phyloP scores from a whole-genome alignment of 2,797 vertebrate genomes.

The Rhyacichthys aspro region DNA sequence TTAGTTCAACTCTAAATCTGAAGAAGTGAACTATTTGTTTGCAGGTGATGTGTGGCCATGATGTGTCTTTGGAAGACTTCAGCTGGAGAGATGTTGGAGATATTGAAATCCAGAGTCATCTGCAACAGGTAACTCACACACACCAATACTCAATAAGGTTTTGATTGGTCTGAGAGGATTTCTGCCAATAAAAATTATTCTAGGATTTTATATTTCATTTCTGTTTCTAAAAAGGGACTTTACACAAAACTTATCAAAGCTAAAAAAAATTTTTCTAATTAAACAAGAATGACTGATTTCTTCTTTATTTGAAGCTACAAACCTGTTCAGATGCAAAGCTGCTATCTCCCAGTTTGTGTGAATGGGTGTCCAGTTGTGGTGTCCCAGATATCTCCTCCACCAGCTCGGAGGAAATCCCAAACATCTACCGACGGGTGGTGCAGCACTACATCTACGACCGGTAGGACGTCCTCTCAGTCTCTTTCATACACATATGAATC shows the following conservation, averaged over 20 bases:
- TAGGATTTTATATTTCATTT: too few relatives aligned
- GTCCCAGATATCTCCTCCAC: slow-evolving; percentile 59
- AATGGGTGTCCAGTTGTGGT: slow-evolving; percentile 70
- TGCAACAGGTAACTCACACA: slow-evolving; percentile 59
- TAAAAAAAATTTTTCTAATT: too few relatives aligned
- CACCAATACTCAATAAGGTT: too few relatives aligned
- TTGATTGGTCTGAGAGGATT: too few relatives aligned
- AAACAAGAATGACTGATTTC: too few relatives aligned
- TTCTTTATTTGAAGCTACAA: slow-evolving; percentile 39
- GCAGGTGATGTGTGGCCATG: slow-evolving; percentile 72
- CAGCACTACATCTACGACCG: slow-evolving; percentile 68
- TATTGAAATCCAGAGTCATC: slow-evolving; percentile 49
- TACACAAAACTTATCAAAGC: too few relatives aligned
- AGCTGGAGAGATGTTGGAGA: slow-evolving; percentile 66
- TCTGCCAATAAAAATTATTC: too few relatives aligned
- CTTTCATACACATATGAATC: too few relatives aligned
- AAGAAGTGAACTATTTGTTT: background rate
- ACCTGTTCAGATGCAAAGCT: slow-evolving; percentile 37
- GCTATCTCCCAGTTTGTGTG: slow-evolving; percentile 55
- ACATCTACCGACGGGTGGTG: slow-evolving; percentile 61
- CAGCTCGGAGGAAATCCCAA: slow-evolving; percentile 46
- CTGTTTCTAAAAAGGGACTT: too few relatives aligned
- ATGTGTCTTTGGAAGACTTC: slow-evolving; percentile 60
- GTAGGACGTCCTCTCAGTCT: slow-evolving; percentile 20
- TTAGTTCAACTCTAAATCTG: too few relatives aligned